Conservation (phyloP, 2,888 invertebrate species). For the Acleris literana region DNA sequence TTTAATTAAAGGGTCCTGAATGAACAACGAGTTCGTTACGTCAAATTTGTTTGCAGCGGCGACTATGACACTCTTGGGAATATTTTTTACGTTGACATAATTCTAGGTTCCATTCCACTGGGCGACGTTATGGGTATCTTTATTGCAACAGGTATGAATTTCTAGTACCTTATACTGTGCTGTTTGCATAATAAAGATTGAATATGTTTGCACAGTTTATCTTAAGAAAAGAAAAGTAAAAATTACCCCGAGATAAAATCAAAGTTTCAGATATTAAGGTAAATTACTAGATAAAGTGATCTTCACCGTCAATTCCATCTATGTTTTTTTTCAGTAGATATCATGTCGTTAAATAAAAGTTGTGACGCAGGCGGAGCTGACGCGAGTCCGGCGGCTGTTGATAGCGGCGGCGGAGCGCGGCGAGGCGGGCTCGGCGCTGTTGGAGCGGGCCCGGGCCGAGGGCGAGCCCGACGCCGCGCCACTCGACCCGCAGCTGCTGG, state of each 20-base stretch:
- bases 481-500: constrained; percentile 84
- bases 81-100: constrained; percentile 18
- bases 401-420: constrained; percentile 85
- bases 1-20: background rate
- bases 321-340: no score
- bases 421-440: constrained; percentile 74
- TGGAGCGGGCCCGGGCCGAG: constrained; percentile 84
- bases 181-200: no score
- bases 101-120: constrained; percentile 1
- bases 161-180: background rate
- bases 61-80: constrained; percentile 30
- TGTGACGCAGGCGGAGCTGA: constrained; percentile 84
- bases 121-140: background rate
- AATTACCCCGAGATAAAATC: no score
- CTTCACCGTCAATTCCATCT: no score
- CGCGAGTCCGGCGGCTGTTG: constrained; percentile 86
- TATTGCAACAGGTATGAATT: background rate
- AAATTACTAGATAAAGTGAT: no score
- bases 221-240: no score
- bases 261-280: no score
- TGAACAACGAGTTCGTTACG: constrained; percentile 11
- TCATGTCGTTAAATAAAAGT: no score
- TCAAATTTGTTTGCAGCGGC: constrained; percentile 18
- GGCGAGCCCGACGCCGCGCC: constrained; percentile 76
- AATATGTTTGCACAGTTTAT: no score